Base-by-base conservation (phyloP, 2,113 vertebrate genomes). In the Centropus bengalensis region DNA sequence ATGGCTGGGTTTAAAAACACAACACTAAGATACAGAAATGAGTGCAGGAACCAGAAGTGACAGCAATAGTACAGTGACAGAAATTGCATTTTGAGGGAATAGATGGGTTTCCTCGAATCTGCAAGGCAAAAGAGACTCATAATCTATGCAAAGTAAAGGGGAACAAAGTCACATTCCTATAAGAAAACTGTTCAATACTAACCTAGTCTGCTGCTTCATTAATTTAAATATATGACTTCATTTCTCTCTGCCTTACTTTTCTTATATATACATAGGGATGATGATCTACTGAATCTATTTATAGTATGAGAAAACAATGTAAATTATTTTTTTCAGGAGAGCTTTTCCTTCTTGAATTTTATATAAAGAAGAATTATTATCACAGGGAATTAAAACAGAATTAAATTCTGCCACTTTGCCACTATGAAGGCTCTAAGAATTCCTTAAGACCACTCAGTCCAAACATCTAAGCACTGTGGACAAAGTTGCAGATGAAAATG, bases 91-190 rank as follows among this genome's bases (percentile, higher is more conserved):
- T 77, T 83, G 71, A 89, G n/a, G 54, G 82, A 92, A 69, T 59
- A 5, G 9, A 32, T 73, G 24, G 54, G 9, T 86, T 77, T 60
- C 80, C 70, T 77, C 27, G 93, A 68, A 80, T 70, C 75, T 92
- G 40, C 38, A 89, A 93, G 30, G 59, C 67, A 93, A 96, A 93
- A 89, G 22, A 95, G 45, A n/a, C 42, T 8, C 60, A 59, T 55
- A 13, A 19, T 94, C 52, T 86, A 51, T 69, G 68, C 26, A 69
- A 76, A 91, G 19, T 76, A 36, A 82, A 60, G 24, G 11, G 40
- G 28, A 91, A 62, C n/a, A 88, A 85, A 93, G 59, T 30, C 55
- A 81, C 14, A 58, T 27, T 44, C 67, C 68, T 76, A 40, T 27
- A 80, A 83, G 51, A 86, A 90, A 93, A 77, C 32, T 90, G 60